Evolutionary conservation across 2,113 vertebrate species (phyloP).

Genomic region (Corythaeola cristata): DNA sequence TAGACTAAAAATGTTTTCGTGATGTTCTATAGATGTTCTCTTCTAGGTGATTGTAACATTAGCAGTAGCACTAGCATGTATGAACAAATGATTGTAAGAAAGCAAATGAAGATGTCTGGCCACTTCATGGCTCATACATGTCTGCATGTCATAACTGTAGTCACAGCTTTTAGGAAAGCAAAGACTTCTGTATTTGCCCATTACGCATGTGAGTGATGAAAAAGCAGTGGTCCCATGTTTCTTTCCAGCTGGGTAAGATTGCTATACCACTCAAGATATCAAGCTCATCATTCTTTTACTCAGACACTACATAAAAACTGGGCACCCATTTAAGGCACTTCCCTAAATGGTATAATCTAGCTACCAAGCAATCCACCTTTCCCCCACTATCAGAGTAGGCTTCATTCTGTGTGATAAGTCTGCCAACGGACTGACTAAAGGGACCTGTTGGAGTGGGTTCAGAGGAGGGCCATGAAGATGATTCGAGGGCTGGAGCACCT

Average conservation of each 20-base stretch:
- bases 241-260: background rate
- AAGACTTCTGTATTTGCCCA: background rate
- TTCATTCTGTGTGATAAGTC: background rate
- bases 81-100: background rate
- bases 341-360: background rate
- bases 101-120: background rate
- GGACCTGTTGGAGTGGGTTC: too few species aligned
- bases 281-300: background rate
- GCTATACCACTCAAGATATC: background rate
- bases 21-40: background rate
- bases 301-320: background rate
- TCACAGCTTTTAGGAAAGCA: background rate
- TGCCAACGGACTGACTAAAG: background rate
- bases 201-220: background rate
- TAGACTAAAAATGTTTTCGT: background rate
- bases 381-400: background rate
- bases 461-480: too few species aligned
- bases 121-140: background rate
- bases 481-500: too few species aligned
- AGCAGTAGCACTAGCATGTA: background rate
- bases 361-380: background rate
- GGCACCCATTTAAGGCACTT: background rate
- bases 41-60: background rate
- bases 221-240: background rate
- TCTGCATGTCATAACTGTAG: background rate